Conservation (phyloP, 2,113 vertebrate genomes). For the Oncorhynchus gorbuscha region DNA sequence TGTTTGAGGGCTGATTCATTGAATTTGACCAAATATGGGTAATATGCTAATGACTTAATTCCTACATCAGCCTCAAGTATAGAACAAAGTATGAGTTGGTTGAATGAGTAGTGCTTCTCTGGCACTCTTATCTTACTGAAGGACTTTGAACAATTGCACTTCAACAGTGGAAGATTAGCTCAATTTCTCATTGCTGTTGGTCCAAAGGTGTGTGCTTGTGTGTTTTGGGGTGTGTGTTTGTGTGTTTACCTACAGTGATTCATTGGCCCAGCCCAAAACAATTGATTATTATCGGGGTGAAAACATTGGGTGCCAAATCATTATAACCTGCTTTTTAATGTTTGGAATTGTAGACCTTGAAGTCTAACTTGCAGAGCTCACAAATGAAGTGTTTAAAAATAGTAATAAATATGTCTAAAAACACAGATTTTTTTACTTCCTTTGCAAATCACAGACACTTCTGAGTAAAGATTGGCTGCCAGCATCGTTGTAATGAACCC, state of each 20-base stretch:
- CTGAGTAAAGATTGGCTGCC: too few relatives aligned
- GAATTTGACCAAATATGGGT: neutral
- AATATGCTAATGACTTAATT: neutral
- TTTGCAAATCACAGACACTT: too few relatives aligned
- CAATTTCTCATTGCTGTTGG: slow-evolving; percentile 13
- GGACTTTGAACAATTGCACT: slow-evolving; percentile 11
- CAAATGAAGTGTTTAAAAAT: neutral
- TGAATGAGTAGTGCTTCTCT: neutral
- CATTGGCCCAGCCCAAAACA: neutral
- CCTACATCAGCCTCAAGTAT: neutral
- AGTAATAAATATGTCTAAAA: neutral
- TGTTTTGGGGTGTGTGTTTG: slow-evolving; percentile 3
- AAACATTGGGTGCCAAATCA: neutral
- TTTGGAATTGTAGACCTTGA: neutral
- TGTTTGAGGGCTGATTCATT: neutral
- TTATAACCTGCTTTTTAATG: neutral
- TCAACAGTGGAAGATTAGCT: slow-evolving; percentile 14
- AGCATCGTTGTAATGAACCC: too few relatives aligned
- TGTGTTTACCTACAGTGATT: too few relatives aligned
- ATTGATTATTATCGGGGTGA: neutral
- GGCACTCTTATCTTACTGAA: neutral
- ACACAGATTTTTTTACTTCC: too few relatives aligned
- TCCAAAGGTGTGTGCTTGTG: neutral
- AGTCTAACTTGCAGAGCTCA: neutral
- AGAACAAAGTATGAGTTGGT: neutral